A percentile compares a stretch with the other conserved stretches of the same genome.
Conservation (phyloP, 2,888 invertebrate genomes). For the Eurytoma adleriae region DNA sequence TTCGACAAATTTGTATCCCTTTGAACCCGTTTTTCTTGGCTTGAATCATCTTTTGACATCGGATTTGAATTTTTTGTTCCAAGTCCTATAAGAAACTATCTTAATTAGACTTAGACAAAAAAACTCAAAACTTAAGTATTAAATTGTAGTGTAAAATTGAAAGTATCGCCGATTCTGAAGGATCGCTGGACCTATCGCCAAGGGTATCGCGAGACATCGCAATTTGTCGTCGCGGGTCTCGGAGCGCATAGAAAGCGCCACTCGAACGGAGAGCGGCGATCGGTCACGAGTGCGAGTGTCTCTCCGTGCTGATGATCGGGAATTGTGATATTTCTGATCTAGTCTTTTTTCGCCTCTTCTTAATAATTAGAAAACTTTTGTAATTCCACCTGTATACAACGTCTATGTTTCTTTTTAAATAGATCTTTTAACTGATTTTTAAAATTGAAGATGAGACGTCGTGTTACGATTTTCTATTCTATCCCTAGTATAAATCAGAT, state of each 20-base stretch:
- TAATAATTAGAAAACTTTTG: neutral
- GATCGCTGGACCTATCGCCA: conserved; percentile 24
- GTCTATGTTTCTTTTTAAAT: neutral
- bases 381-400: too few relatives aligned
- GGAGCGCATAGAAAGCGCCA: conserved; percentile 33
- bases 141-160: too few relatives aligned
- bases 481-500: too few relatives aligned
- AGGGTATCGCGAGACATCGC: conserved; percentile 51
- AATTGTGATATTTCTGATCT: neutral
- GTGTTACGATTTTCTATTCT: too few relatives aligned
- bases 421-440: neutral
- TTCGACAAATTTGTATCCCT: too few relatives aligned
- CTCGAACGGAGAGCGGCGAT: conserved; percentile 10
- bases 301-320: neutral
- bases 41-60: too few relatives aligned
- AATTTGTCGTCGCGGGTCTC: conserved; percentile 41
- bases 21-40: too few relatives aligned
- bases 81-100: too few relatives aligned
- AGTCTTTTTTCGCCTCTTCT: neutral
- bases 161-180: too few relatives aligned
- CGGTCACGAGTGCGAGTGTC: conserved; percentile 4
- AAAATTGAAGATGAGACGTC: conserved; percentile 5
- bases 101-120: too few relatives aligned
- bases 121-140: too few relatives aligned
- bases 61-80: too few relatives aligned